Base-by-base conservation (phyloP, 2,113 vertebrate species). In the Sinocyclocheilus rhinocerous region DNA sequence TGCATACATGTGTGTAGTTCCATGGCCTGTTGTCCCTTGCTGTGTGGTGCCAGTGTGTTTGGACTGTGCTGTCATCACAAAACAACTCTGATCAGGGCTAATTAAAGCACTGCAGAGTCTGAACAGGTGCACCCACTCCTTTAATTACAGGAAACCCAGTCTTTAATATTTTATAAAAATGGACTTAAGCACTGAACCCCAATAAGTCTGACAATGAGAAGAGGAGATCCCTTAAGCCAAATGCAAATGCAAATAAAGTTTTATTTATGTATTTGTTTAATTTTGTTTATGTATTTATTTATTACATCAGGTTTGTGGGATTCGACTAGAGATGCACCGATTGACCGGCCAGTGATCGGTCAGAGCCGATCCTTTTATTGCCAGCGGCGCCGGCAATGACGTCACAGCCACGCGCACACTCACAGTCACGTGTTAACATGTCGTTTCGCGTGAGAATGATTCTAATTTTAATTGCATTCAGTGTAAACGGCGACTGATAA, bases 121-220 rank as follows among this genome's bases (percentile, higher is more conserved):
- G 92, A 96, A 93, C 94, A 96, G 93, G 94, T 92, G 95, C 95
- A 96, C 96, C 95, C 96, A 95, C 95, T 94, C 94, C 94, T 95
- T 90, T 97, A 97, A 97, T 97, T 97, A 96, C 95, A 96, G 95
- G 95, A 97, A 97, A 94, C 92, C 95, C 92, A 93, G 94, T 93
- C 95, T 96, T 96, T 96, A 96, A 97, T 95, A 96, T 96, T 96
- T 96, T 95, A 98, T 97, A 94, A 94, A 96, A 97, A 96, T 96
- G 94, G 92, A 93, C 92, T 93, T 83, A 22, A 24, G 76, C 29
- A 93, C 91, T 75, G 91, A 86, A 92, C 84, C 93, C 92, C 84
- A 73, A 86, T 91, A 93, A 91, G 93, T 93, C 91, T 93, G 94
- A 92, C 90, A 92, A 89, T 93, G 85, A 88, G 81, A 52, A 26